phyloP scores from a whole-genome alignment of 2,113 vertebrate genomes.

The Edolisoma coerulescens region DNA sequence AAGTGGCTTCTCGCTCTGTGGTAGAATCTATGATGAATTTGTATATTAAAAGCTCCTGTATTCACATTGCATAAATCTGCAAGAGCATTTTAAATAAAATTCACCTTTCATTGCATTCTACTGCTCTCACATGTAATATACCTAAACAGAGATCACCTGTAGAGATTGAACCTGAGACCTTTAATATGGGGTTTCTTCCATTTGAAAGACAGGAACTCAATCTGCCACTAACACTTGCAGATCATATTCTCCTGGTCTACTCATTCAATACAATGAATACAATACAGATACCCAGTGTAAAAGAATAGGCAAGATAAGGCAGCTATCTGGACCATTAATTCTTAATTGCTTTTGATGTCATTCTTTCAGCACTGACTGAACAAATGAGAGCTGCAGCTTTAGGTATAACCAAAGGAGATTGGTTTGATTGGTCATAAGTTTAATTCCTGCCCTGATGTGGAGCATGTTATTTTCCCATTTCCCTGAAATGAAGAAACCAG shows the following conservation, averaged over 20 bases:
- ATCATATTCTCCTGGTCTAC: neutral
- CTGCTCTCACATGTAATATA: neutral
- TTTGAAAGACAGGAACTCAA: neutral
- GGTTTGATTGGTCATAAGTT: neutral
- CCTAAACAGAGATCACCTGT: neutral
- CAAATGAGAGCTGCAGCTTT: neutral
- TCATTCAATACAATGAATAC: neutral
- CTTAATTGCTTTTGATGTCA: neutral
- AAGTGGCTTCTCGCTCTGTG: neutral
- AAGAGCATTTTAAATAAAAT: constrained; percentile 12
- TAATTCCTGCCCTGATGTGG: neutral
- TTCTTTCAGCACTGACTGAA: neutral
- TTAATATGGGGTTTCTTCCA: neutral
- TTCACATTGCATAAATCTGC: neutral
- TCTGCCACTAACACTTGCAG: neutral
- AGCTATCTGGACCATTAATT: neutral
- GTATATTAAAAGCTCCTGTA: neutral
- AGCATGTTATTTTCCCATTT: neutral
- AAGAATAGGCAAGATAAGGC: neutral
- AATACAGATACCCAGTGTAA: neutral
- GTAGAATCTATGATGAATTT: neutral
- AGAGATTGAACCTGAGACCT: constrained; percentile 1
- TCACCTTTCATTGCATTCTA: neutral
- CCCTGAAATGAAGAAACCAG: neutral
- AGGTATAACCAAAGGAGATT: neutral